Evolutionary conservation across 2,113 vertebrate species (phyloP).

Genomic region (Halichoerus grypus): DNA sequence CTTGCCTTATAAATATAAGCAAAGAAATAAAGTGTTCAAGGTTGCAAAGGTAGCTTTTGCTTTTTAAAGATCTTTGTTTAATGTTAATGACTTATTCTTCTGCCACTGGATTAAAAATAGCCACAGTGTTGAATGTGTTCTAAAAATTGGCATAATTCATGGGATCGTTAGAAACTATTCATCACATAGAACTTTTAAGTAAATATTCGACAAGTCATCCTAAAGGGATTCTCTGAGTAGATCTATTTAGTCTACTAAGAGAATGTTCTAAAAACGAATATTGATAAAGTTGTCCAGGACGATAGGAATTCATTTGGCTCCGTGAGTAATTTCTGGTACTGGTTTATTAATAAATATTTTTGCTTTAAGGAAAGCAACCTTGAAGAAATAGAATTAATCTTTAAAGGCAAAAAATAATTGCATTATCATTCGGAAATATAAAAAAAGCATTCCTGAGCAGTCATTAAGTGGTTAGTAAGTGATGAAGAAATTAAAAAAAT

Average conservation of each 20-base stretch:
- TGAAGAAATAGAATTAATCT: background rate
- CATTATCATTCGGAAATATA: background rate
- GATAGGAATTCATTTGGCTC: background rate
- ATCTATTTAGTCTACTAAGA: background rate
- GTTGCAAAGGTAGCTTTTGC: background rate
- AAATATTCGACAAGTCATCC: background rate
- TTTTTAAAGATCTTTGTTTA: background rate
- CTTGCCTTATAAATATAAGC: background rate
- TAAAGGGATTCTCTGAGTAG: background rate
- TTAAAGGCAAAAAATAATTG: background rate
- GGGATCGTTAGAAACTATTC: background rate
- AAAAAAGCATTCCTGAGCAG: background rate
- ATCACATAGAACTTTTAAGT: background rate
- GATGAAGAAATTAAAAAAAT: background rate
- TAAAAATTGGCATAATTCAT: background rate
- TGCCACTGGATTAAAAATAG: background rate
- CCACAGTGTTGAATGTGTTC: background rate
- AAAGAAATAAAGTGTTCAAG: constrained; percentile 11
- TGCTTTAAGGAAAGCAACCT: background rate
- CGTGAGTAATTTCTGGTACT: background rate
- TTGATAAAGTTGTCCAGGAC: background rate
- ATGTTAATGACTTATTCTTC: constrained; percentile 27
- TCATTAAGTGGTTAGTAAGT: background rate
- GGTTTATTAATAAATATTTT: background rate
- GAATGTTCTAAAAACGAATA: background rate